phyloP scores from a whole-genome alignment of 2,797 vertebrate species.

The Podarcis lilfordi region DNA sequence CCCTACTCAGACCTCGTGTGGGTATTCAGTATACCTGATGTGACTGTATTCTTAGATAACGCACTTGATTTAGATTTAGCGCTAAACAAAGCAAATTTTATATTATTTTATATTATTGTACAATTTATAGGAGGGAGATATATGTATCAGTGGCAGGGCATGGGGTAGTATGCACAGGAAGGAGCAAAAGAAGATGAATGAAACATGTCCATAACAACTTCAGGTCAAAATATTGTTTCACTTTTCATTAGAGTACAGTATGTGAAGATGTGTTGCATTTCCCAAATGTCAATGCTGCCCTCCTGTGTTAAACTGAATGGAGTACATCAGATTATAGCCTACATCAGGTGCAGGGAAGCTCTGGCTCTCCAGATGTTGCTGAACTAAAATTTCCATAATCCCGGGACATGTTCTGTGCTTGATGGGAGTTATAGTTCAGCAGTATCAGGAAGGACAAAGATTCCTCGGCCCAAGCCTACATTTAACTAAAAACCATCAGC shows the following conservation, averaged over 20 bases:
- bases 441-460: too few relatives aligned
- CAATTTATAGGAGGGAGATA: background rate
- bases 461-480: too few relatives aligned
- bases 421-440: too few relatives aligned
- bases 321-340: background rate
- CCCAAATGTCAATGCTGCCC: conserved; percentile 10
- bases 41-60: background rate
- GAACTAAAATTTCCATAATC: too few relatives aligned
- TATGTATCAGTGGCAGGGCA: background rate
- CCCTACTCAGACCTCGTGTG: background rate
- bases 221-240: background rate
- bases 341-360: background rate
- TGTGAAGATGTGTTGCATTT: background rate
- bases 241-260: background rate
- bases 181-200: background rate
- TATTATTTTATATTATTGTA: background rate
- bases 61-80: background rate
- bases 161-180: background rate
- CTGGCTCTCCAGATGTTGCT: too few relatives aligned
- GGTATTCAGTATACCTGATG: background rate
- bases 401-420: too few relatives aligned
- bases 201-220: background rate
- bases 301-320: conserved; percentile 6
- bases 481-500: background rate
- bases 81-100: background rate